Percentiles rank a stretch among this genome's conserved stretches.
These are phyloP conservation scores for Machimus atricapillus DNA, from an alignment of 2,888 invertebrate species.

Conservation along the genomic window DNA sequence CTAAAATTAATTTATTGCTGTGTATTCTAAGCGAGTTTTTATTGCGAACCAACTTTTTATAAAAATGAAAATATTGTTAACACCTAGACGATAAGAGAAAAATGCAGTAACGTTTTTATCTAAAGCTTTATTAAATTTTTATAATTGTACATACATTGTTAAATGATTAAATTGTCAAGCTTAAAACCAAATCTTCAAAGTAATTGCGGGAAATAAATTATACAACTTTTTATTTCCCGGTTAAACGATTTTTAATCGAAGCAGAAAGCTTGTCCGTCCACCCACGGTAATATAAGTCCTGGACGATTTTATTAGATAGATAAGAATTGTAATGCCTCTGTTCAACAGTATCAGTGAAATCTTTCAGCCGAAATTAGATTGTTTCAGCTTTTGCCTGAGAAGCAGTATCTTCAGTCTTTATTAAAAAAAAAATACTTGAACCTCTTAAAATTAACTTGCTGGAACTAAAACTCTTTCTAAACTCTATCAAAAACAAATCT, in stretches of 20 bases:
- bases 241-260: neutral
- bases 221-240: neutral
- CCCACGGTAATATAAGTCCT: neutral
- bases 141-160: slow-evolving; percentile 17
- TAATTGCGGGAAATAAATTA: neutral
- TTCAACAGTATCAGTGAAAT: neutral
- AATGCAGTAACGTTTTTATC: slow-evolving; percentile 9
- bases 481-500: neutral
- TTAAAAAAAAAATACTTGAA: neutral
- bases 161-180: neutral
- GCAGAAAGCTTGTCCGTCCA: neutral
- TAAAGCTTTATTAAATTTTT: slow-evolving; percentile 17
- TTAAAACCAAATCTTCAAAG: neutral
- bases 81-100: neutral
- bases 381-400: neutral
- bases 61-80: slow-evolving; percentile 2
- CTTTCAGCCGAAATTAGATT: neutral
- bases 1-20: neutral
- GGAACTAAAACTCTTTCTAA: neutral
- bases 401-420: neutral
- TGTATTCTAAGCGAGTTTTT: slow-evolving; percentile 8
- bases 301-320: neutral
- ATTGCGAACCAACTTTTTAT: slow-evolving; percentile 27
- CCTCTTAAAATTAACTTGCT: neutral
- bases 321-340: neutral